Base-by-base conservation (phyloP, 2,113 vertebrate genomes). In the Hyla sarda region DNA sequence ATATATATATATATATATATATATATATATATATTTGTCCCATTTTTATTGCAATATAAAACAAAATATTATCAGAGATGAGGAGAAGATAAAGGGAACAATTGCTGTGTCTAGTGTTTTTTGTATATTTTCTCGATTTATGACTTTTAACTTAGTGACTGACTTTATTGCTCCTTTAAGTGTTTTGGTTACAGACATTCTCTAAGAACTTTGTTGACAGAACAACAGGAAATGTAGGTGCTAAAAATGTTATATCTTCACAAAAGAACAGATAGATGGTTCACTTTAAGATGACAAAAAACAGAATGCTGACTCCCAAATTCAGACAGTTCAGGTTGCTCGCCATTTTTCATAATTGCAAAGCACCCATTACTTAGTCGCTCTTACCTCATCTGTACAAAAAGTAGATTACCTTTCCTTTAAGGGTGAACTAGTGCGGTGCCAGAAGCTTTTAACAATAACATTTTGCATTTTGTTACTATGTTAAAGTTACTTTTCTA, bases 341-440 rank as follows among this genome's bases (percentile, higher is more conserved):
- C n/a, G 7, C 45, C 74, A 77, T 77, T 77, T 32, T 76, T 50
- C 41, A 52, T 77, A 52, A 52, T 77, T 32, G 52, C 7, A 54
- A 77, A 14, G n/a, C 17, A n/a, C 48, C 16, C 74, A 54, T 77
- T 32, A 52, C n/a, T 32, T 19, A 32, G 47, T 77, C 48, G 25
- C 25, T 52, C 47, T 52, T 52, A 77, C 50, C 48, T 77, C 25
- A 30, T 54, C 25, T 50, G 28, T 52, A 21, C 74, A 77, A 41
- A 77, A 32, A 52, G 73, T 50, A 76, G 48, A 77, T 52, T 77
- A 47, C 47, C 8, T 77, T 30, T 77, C 32, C 47, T 77, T 77
- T 32, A 77, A 47, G 25, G 17, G 74, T 77, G 25, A 77, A 54
- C 28, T 30, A 77, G 47, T 54, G 28, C 10, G 28, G 50, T 25